These are phyloP conservation scores for Saxicola maurus DNA, from an alignment of 2,797 vertebrate genomes.

Conservation along the genomic window DNA sequence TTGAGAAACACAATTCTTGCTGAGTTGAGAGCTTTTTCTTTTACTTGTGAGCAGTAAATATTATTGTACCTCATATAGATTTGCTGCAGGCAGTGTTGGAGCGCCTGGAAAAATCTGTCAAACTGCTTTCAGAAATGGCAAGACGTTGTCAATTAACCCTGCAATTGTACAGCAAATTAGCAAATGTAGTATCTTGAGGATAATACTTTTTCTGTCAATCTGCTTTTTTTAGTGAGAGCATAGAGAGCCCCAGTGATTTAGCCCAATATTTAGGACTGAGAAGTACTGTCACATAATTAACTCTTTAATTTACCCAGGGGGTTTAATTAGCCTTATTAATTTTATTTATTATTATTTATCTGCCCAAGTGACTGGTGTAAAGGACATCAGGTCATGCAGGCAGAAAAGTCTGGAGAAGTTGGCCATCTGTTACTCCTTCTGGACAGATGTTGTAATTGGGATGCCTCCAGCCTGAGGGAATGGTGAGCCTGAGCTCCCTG, in stretches of 20 bases:
- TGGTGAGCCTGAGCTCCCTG: not conserved
- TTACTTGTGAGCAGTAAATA: not conserved
- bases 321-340: not conserved
- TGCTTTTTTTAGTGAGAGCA: not conserved
- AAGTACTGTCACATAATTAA: conserved; percentile 8
- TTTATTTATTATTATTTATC: not conserved
- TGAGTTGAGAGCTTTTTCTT: not conserved
- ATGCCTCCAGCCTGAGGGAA: not conserved
- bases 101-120: not conserved
- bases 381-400: not conserved
- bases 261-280: not conserved
- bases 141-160: not conserved
- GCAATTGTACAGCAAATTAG: not conserved
- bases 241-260: not conserved
- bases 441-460: conserved; percentile 27
- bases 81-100: not conserved
- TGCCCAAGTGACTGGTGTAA: not conserved
- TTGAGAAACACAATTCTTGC: not conserved
- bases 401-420: not conserved
- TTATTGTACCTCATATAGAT: not conserved
- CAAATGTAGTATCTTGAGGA: not conserved
- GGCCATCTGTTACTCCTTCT: conserved; percentile 25
- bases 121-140: not conserved
- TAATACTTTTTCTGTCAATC: not conserved
- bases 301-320: not conserved